Base-by-base conservation (phyloP, 2,113 vertebrate species). In the Hydropotes inermis region DNA sequence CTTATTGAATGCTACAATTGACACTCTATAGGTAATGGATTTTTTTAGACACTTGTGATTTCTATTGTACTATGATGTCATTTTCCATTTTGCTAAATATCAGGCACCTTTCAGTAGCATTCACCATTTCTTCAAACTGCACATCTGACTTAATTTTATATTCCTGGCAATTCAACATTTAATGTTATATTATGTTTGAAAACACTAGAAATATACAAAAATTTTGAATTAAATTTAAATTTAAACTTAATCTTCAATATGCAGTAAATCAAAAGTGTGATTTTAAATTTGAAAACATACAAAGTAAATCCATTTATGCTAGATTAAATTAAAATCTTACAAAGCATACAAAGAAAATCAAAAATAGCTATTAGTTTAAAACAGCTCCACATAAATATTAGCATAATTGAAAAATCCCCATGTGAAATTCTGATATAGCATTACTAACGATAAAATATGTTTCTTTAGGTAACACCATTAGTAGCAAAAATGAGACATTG, bases 191-290 rank as follows among this genome's bases (percentile, higher is more conserved):
- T 92, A 90, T 94, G 94, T 92, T 67, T 54, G 85, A 93, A 96
- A 93, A 67, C 47, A 86, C 57, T 94, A 43, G 91, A 95, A 97
- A 85, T 50, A 91, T 87, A 58, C 21, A 70, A 78, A 39, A 93
- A 94, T 95, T 94, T 96, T 81, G 79, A 92, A 92, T 90, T 91
- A 78, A 95, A 83, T 92, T 93, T 93, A 47, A 97, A 95, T 91
- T 91, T 81, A 85, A 98, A 97, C 16, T 87, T 85, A 90, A 67
- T 85, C 33, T 64, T 95, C 50, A 92, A 60, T 54, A 85, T 28
- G 58, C 58, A 95, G 60, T 91, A 95, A 87, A 57, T 94, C 47
- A 97, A 92, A 96, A 70, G 50, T 58, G 86, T 78, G 54, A n/a
- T 89, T 89, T 97, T 88, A 82, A 97, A 97, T 96, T 81, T 84